phyloP scores from a whole-genome alignment of 2,888 invertebrate species.

The Galerucella calmariensis region DNA sequence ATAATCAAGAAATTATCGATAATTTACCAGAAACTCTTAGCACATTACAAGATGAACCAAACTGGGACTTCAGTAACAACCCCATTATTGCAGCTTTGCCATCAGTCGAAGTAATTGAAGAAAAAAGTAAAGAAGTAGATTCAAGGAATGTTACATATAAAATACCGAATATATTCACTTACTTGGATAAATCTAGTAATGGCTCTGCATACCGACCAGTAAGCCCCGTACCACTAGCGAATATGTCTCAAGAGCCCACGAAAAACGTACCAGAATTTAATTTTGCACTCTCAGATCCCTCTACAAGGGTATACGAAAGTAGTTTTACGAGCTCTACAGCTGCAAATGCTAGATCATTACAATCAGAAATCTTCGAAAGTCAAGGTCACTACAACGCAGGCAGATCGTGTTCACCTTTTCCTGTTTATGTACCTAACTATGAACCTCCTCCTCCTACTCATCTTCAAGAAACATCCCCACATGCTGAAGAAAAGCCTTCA shows the following conservation, averaged over 20 bases:
- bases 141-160: slow-evolving; percentile 19
- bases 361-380: slow-evolving; percentile 62
- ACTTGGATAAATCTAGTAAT: slow-evolving; percentile 50
- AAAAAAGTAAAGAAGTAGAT: neutral
- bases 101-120: neutral
- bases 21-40: neutral
- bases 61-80: neutral
- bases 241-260: slow-evolving; percentile 42
- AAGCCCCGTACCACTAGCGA: slow-evolving; percentile 40
- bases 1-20: neutral
- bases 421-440: slow-evolving; percentile 57
- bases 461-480: slow-evolving; percentile 10
- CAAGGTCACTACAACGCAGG: slow-evolving; percentile 62
- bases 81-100: neutral
- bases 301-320: slow-evolving; percentile 54
- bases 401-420: slow-evolving; percentile 57
- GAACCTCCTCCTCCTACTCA: slow-evolving; percentile 25
- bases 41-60: neutral
- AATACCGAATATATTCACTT: slow-evolving; percentile 50
- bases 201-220: slow-evolving; percentile 51
- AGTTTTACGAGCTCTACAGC: slow-evolving; percentile 48
- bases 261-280: slow-evolving; percentile 56
- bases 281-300: slow-evolving; percentile 54
- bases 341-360: slow-evolving; percentile 53
- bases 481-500: slow-evolving; percentile 28